Percentiles rank a stretch among this genome's conserved stretches.
Evolutionary conservation across 2,113 vertebrate genomes (phyloP).

Genomic region (Ictidomys tridecemlineatus): DNA sequence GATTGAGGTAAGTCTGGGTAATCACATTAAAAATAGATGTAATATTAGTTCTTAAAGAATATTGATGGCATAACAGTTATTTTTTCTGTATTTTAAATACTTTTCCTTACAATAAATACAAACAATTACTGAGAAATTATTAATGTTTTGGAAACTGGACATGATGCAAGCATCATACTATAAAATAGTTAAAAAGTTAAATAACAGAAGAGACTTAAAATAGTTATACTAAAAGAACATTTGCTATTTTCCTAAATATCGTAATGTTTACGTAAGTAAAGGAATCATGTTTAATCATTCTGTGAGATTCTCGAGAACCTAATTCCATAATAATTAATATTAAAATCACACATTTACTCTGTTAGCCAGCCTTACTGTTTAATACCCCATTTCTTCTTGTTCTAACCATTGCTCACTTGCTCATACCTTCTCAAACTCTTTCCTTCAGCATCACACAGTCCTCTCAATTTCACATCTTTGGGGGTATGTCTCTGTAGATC

Average conservation of each 20-base stretch:
- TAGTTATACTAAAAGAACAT: not conserved
- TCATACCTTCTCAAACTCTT: not conserved
- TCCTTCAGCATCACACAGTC: not conserved
- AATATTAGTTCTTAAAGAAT: not conserved
- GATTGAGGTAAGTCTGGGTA: not conserved
- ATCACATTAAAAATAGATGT: not conserved
- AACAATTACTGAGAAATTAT: not conserved
- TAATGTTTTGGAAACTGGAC: slow-evolving; percentile 25
- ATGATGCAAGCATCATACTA: not conserved
- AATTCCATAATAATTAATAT: not conserved
- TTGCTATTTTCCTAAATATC: not conserved
- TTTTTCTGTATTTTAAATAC: not conserved
- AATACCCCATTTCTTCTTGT: not conserved
- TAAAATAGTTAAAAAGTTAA: not conserved
- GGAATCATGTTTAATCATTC: not conserved
- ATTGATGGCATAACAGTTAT: not conserved
- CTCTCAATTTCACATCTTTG: not conserved
- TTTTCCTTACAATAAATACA: not conserved
- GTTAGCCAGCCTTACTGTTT: not conserved
- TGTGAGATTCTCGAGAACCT: not conserved
- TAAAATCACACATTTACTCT: not conserved
- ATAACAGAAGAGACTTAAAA: not conserved
- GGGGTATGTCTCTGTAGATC: not conserved
- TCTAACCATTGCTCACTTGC: not conserved
- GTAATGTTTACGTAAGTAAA: not conserved